A percentile compares a stretch with the other conserved stretches of the same genome.
These are phyloP conservation scores for Cepphus grylle DNA, from an alignment of 2,113 vertebrate genomes.

Conservation along the genomic window DNA sequence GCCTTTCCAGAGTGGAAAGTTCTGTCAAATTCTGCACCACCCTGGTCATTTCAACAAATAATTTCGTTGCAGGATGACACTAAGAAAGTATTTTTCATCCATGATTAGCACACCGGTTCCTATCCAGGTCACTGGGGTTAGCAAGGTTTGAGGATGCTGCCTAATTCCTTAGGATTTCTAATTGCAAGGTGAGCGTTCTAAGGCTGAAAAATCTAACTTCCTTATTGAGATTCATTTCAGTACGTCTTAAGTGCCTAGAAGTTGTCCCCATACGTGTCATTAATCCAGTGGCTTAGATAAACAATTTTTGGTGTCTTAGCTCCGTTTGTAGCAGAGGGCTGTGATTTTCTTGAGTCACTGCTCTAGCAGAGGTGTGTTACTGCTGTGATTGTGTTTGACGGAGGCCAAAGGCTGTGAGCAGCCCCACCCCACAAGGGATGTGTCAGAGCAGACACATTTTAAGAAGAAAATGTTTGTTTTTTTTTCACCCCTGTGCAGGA, in stretches of 20 bases:
- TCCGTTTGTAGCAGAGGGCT: not conserved
- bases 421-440: not conserved
- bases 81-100: not conserved
- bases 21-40: not conserved
- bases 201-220: not conserved
- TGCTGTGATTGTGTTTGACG: not conserved
- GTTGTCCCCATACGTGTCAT: not conserved
- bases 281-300: not conserved
- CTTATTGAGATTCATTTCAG: not conserved
- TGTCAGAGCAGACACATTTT: not conserved
- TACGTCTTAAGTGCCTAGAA: not conserved
- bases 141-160: not conserved
- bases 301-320: not conserved
- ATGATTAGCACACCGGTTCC: not conserved
- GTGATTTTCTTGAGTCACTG: not conserved
- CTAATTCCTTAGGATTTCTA: not conserved
- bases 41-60: not conserved
- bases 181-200: not conserved
- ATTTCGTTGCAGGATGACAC: not conserved
- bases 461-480: not conserved
- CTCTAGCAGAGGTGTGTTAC: not conserved
- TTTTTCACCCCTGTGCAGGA: not conserved
- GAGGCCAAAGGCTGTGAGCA: not conserved
- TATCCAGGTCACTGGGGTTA: fast-evolving
- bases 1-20: not conserved